A percentile compares a stretch with the other conserved stretches of the same genome.
phyloP scores from a whole-genome alignment of 1,140 invertebrate species.

The Papilio dardanus region DNA sequence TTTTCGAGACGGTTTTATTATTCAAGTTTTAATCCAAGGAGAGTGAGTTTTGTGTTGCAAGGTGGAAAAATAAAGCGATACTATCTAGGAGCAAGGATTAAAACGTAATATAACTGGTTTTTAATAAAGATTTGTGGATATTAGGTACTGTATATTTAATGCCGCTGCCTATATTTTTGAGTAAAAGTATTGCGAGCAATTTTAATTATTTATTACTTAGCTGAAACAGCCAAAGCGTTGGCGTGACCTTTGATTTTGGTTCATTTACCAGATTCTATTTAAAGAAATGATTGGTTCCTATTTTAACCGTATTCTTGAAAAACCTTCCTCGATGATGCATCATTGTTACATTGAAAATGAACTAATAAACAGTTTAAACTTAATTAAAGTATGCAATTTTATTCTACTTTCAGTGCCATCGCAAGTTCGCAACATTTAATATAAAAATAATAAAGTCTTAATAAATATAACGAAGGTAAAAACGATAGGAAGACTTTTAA shows the following conservation, averaged over 20 bases:
- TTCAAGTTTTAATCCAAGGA: slow-evolving; percentile 6
- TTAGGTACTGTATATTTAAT: too few relatives aligned
- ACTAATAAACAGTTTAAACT: neutral
- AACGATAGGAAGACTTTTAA: neutral
- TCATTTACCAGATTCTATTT: neutral
- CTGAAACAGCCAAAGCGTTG: neutral
- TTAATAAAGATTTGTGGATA: neutral
- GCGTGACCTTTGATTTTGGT: neutral
- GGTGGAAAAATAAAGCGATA: neutral
- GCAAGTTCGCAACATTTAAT: neutral
- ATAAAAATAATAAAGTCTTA: neutral
- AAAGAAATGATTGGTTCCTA: neutral
- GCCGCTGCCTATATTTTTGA: neutral
- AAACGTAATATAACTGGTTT: slow-evolving; percentile 2
- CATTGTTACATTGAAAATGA: neutral
- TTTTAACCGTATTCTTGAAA: neutral
- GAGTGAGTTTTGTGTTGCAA: slow-evolving; percentile 15
- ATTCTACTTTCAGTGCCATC: neutral
- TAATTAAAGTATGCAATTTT: neutral
- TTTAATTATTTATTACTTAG: neutral
- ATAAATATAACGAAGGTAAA: neutral
- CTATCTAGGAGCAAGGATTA: neutral
- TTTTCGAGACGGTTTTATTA: slow-evolving; percentile 5
- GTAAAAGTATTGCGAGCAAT: neutral
- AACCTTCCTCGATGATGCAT: neutral